Evolutionary conservation across 2,797 vertebrate genomes (phyloP), one percentile per base, ranked within the genome.

Genomic region (Xenentodon cancila): DNA sequence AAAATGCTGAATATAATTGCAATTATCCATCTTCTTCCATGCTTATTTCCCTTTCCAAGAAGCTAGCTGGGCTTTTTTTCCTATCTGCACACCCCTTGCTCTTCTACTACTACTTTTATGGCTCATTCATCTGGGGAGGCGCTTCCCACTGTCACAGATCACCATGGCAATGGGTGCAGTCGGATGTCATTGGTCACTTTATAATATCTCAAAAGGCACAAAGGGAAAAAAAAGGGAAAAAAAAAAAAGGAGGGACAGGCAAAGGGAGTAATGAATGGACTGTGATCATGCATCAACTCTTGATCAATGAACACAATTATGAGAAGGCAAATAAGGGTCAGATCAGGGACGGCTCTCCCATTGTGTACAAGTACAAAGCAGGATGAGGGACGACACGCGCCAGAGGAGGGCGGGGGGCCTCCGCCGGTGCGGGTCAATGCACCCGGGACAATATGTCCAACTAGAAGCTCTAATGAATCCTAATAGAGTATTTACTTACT

Each of bases 401-500:
- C 80, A 12, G 34, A 0, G n/a, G 45, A 58, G 65, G 25, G 67
- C 56, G 20, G 47, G 64, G 71, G 68, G 72, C 61, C 64, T 80
- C 75, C 59, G 9, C 15, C 32, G 54, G 58, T 77, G 54, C 51
- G 40, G 72, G 64, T 87, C 84, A 81, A 42, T 84, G 81, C 78
- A 71, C 69, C 20, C 20, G 2, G 76, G 72, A 87, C 83, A 88
- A 84, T 84, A 78, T 75, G 80, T 79, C 73, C 69, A 69, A 81
- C 17, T 34, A 62, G 60, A 72, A 72, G 63, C 80, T 72, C 59
- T 82, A 83, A 86, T 88, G 84, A 90, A 86, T 81, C 75, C 62
- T 85, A 87, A 87, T 76, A 59, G 84, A 67, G 84, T 71, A 60
- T 87, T 85, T 84, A 82, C 55, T 80, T 68, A 71, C 71, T 83